Percentiles rank a stretch among this genome's conserved stretches.
phyloP scores from a whole-genome alignment of 1,140 invertebrate genomes.

The Lepidurus packardi region DNA sequence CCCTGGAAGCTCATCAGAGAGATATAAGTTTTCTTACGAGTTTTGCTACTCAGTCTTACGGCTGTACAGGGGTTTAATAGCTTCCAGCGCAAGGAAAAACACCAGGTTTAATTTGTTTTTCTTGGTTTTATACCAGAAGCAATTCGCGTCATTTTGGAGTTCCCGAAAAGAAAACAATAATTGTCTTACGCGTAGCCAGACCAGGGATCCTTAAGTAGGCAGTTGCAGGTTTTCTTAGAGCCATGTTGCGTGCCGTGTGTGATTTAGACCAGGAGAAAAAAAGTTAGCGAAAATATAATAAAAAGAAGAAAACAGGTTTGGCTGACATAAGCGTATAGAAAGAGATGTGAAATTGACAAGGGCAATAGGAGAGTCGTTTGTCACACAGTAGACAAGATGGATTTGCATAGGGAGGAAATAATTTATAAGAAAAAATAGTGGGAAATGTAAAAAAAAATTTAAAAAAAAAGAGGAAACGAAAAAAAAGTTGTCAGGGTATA shows the following conservation, averaged over 20 bases:
- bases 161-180: too few species aligned
- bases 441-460: neutral
- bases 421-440: neutral
- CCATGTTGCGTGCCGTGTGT: too few species aligned
- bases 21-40: conserved; percentile 9
- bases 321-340: neutral
- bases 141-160: too few species aligned
- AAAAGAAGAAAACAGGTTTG: neutral
- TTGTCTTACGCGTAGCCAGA: too few species aligned
- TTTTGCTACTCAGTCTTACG: neutral
- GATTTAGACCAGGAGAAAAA: too few species aligned
- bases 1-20: conserved; percentile 17
- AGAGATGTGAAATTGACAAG: conserved; percentile 14
- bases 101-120: too few species aligned
- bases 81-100: neutral
- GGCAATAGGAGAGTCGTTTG: conserved; percentile 10
- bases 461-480: neutral
- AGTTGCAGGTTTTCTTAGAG: too few species aligned
- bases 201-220: too few species aligned
- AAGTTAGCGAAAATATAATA: neutral
- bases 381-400: neutral
- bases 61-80: neutral
- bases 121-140: too few species aligned
- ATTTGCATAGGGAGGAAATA: conserved; percentile 6
- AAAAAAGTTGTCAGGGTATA: neutral